Evolutionary conservation across 2,888 invertebrate species (phyloP).

Genomic region (Parnassius mnemosyne): DNA sequence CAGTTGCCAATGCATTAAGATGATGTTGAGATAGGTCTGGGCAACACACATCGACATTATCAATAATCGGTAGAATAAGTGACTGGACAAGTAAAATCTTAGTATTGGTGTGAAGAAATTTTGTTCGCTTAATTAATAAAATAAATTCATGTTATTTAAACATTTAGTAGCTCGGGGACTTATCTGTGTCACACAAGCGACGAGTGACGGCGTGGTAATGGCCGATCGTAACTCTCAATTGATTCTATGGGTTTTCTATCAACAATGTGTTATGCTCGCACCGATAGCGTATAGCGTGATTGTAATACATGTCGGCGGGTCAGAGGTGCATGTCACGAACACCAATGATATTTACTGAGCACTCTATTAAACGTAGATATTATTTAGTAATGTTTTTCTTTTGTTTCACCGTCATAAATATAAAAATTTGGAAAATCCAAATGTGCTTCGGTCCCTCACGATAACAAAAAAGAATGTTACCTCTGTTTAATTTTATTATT

Average conservation of each 20-base stretch:
- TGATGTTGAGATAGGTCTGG: too few relatives aligned
- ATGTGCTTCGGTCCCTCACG: background rate
- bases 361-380: background rate
- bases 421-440: too few relatives aligned
- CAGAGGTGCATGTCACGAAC: background rate
- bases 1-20: too few relatives aligned
- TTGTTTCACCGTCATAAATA: too few relatives aligned
- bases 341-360: background rate
- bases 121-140: too few relatives aligned
- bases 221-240: conserved; percentile 41
- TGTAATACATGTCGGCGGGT: conserved; percentile 14
- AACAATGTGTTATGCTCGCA: conserved; percentile 22
- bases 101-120: too few relatives aligned
- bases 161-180: conserved; percentile 1
- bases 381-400: too few relatives aligned
- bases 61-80: too few relatives aligned
- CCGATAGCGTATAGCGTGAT: conserved; percentile 11
- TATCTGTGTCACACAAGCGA: conserved; percentile 1
- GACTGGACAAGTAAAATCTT: too few relatives aligned
- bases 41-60: too few relatives aligned
- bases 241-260: conserved; percentile 51
- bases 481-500: too few relatives aligned
- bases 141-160: too few relatives aligned
- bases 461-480: background rate
- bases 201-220: conserved; percentile 27